Evolutionary conservation across 37 sponge, comb jelly and placozoan genomes (phyloP).

Genomic region (Chondrosia reniformis): DNA sequence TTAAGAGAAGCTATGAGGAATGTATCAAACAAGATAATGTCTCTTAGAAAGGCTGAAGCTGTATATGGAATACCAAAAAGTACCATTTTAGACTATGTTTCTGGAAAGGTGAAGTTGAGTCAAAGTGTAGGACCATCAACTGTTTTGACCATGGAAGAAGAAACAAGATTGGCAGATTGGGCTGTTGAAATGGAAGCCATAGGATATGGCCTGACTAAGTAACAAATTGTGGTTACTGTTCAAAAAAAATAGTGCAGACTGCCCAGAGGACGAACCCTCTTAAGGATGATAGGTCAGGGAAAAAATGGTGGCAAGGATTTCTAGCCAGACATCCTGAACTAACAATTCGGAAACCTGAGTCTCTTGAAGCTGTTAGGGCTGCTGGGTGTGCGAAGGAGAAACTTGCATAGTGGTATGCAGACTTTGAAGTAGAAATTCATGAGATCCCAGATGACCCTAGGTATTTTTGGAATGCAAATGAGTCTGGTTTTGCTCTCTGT

Average conservation of each 20-base stretch:
- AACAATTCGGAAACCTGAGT: background rate
- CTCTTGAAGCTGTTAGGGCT: background rate
- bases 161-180: background rate
- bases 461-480: constrained; percentile 43
- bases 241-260: constrained; percentile 10
- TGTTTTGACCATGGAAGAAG: constrained; percentile 19
- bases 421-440: background rate
- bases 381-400: background rate
- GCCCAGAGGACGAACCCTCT: constrained; percentile 32
- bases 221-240: constrained; percentile 23
- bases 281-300: constrained; percentile 16
- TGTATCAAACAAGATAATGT: background rate
- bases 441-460: background rate
- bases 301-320: constrained; percentile 33
- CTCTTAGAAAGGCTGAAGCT: constrained; percentile 20
- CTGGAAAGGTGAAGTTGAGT: constrained; percentile 6
- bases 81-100: constrained; percentile 32
- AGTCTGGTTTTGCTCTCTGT: constrained; percentile 37
- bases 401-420: background rate
- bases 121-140: constrained; percentile 8
- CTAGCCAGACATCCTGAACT: background rate
- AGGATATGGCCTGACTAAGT: constrained; percentile 28
- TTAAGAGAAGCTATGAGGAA: background rate
- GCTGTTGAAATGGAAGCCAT: constrained; percentile 29
- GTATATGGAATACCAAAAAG: constrained; percentile 37